These are phyloP conservation scores for Hydractinia echinata DNA, from an alignment of 30 jellyfish, hydroid and myxozoan species.

Conservation along the genomic window DNA sequence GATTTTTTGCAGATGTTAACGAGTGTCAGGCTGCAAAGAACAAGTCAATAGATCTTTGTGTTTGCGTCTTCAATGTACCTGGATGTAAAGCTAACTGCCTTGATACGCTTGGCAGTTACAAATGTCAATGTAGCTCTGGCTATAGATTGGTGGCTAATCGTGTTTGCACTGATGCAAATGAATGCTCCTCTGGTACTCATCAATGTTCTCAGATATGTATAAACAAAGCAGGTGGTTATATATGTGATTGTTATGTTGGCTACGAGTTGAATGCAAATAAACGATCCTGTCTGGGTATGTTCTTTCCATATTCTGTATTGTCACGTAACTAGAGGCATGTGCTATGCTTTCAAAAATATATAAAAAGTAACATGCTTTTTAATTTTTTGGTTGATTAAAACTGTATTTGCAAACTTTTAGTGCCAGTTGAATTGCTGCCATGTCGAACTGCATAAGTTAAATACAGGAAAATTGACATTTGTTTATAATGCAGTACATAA, in stretches of 20 bases:
- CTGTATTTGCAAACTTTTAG: too few relatives aligned
- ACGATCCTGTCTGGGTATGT: not conserved
- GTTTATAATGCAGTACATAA: too few relatives aligned
- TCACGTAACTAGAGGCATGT: too few relatives aligned
- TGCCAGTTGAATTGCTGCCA: too few relatives aligned
- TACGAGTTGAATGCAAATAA: not conserved
- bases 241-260: slow-evolving; percentile 2
- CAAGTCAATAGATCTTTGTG: not conserved
- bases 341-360: not conserved
- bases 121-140: not conserved
- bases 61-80: not conserved
- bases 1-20: not conserved
- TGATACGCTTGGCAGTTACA: slow-evolving; percentile 9
- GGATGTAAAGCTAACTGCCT: not conserved
- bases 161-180: not conserved
- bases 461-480: too few relatives aligned
- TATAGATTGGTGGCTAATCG: not conserved
- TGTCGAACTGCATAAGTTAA: too few relatives aligned
- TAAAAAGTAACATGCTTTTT: too few relatives aligned
- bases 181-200: not conserved
- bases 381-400: too few relatives aligned
- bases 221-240: not conserved
- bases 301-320: not conserved
- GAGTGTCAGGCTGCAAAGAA: slow-evolving; percentile 6
- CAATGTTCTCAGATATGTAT: not conserved